phyloP scores from a whole-genome alignment of 2,888 invertebrate species.

The Therioaphis trifolii region DNA sequence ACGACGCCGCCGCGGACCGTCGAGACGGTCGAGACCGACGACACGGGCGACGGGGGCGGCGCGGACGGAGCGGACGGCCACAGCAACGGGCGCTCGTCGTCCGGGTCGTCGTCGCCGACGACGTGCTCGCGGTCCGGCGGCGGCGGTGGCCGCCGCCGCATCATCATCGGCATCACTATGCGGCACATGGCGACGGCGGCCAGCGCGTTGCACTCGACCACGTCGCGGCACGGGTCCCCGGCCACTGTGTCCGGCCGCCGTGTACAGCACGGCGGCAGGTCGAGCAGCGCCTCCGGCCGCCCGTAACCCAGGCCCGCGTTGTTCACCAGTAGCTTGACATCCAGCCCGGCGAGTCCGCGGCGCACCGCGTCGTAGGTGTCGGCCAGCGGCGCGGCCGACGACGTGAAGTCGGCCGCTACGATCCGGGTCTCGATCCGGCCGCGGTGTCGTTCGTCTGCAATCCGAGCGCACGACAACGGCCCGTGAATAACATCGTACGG shows the following conservation, averaged over 20 bases:
- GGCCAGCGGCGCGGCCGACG: not conserved
- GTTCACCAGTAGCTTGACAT: slow-evolving; percentile 88
- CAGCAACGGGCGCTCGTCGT: no score
- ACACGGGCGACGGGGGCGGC: not conserved
- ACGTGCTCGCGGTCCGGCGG: not conserved
- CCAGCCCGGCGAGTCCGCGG: slow-evolving; percentile 77
- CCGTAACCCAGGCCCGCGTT: slow-evolving; percentile 71
- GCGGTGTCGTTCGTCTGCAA: slow-evolving; percentile 25
- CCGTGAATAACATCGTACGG: no score
- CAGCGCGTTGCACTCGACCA: slow-evolving; percentile 37
- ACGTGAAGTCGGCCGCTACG: slow-evolving; percentile 2
- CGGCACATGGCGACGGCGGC: slow-evolving; percentile 79
- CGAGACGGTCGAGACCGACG: not conserved
- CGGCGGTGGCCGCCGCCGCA: slow-evolving; percentile 67
- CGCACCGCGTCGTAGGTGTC: slow-evolving; percentile 69
- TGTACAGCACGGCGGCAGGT: not conserved
- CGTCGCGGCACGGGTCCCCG: not conserved
- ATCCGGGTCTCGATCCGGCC: not conserved
- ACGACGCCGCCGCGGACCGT: slow-evolving; percentile 77
- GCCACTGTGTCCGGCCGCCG: not conserved
- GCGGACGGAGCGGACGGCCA: not conserved
- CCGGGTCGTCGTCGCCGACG: no score
- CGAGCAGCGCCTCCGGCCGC: slow-evolving; percentile 6
- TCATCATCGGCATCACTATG: slow-evolving; percentile 84
- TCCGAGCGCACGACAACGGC: no score